Conservation (phyloP, 2,888 invertebrate genomes). For the Sinodicranocentrus sp. region DNA sequence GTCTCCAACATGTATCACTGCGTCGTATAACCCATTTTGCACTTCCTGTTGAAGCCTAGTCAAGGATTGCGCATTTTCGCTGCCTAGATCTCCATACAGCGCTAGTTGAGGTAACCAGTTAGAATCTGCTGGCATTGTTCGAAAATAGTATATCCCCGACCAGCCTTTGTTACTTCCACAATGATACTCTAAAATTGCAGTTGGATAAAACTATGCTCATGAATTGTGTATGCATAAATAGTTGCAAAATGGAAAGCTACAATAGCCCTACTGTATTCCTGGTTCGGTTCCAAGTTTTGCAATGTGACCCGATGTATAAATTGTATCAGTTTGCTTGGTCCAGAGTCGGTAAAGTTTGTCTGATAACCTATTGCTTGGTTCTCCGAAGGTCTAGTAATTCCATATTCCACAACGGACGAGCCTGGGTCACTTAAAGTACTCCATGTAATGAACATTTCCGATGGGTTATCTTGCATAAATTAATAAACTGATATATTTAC, state of each 20-base stretch:
- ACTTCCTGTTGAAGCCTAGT: slow-evolving; percentile 91
- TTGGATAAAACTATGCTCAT: not conserved
- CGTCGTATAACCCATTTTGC: slow-evolving; percentile 88
- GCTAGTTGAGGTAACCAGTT: slow-evolving; percentile 90
- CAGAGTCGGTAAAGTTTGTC: slow-evolving; percentile 68
- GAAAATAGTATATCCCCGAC: slow-evolving; percentile 89
- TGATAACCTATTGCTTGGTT: slow-evolving; percentile 35
- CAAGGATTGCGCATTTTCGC: slow-evolving; percentile 92
- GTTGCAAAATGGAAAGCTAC: too few species aligned
- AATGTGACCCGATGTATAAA: slow-evolving; percentile 74
- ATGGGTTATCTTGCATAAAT: slow-evolving; percentile 65
- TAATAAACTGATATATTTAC: too few species aligned
- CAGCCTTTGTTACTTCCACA: slow-evolving; percentile 89
- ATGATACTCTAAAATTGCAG: slow-evolving; percentile 84
- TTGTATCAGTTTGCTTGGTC: slow-evolving; percentile 64
- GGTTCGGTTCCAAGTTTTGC: slow-evolving; percentile 64
- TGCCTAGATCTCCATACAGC: slow-evolving; percentile 96
- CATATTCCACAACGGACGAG: slow-evolving; percentile 70
- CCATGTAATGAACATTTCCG: slow-evolving; percentile 75
- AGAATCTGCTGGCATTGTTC: slow-evolving; percentile 83
- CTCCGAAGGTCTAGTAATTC: slow-evolving; percentile 49
- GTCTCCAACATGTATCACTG: slow-evolving; percentile 94
- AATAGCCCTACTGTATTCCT: slow-evolving; percentile 65
- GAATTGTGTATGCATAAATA: not conserved
- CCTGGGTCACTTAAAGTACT: slow-evolving; percentile 70